phyloP scores from a whole-genome alignment of 2,888 invertebrate species.

The Allolobophora icterica region DNA sequence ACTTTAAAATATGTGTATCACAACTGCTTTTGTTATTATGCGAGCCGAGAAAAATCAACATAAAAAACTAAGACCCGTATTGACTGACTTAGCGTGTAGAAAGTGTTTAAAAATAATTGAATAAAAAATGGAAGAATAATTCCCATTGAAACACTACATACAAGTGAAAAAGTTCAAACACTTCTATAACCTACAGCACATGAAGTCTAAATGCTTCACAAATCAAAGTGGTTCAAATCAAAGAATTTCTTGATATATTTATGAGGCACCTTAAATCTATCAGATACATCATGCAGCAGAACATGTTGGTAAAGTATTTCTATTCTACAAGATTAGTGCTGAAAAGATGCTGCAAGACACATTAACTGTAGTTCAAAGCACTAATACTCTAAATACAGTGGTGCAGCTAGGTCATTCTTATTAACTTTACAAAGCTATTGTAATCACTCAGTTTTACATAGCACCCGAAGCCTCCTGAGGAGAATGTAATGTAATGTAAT shows the following conservation, averaged over 20 bases:
- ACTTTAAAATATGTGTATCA: neutral
- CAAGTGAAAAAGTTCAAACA: too few relatives aligned
- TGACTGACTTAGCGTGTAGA: neutral
- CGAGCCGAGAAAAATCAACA: neutral
- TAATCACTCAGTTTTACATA: neutral
- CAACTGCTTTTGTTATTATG: neutral
- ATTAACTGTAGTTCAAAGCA: neutral
- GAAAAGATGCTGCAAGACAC: neutral
- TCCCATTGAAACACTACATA: neutral
- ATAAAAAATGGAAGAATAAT: neutral
- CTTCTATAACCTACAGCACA: neutral
- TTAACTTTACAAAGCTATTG: neutral
- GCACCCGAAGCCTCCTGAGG: too few relatives aligned
- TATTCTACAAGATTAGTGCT: slow-evolving; percentile 10
- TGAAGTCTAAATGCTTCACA: neutral
- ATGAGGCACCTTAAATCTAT: neutral
- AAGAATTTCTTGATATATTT: neutral
- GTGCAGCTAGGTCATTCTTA: too few relatives aligned
- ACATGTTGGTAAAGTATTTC: neutral
- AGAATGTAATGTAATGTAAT: too few relatives aligned
- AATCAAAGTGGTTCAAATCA: neutral
- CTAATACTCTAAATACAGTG: neutral
- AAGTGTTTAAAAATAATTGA: neutral
- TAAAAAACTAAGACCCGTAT: neutral
- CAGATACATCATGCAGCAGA: neutral